Conservation (phyloP, 2,888 invertebrate species). For the Electrophaes corylata region DNA sequence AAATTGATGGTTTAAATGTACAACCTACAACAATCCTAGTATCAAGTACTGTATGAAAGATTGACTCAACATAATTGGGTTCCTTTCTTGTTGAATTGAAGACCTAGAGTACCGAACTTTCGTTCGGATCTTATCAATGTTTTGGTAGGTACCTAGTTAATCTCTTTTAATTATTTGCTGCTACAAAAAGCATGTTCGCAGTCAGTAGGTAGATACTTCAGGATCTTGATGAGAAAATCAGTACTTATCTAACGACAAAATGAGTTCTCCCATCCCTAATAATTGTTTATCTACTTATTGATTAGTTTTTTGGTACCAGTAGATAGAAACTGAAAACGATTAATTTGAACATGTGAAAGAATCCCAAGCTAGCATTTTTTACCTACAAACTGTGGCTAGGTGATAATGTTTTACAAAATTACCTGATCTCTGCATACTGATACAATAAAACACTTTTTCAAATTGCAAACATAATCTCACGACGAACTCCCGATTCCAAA, state of each 20-base stretch:
- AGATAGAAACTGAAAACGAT: slow-evolving; percentile 6
- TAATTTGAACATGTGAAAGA: slow-evolving; percentile 26
- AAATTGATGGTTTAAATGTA: too few species aligned
- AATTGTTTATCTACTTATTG: not conserved
- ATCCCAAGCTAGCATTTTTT: slow-evolving; percentile 34
- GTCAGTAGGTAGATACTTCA: too few species aligned
- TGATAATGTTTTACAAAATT: slow-evolving; percentile 4
- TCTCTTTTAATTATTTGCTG: too few species aligned
- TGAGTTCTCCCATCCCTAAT: not conserved
- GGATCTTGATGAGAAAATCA: not conserved
- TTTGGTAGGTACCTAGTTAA: too few species aligned
- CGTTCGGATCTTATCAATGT: too few species aligned
- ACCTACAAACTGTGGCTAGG: not conserved
- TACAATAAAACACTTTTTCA: slow-evolving; percentile 58
- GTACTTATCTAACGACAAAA: not conserved
- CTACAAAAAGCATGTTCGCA: too few species aligned
- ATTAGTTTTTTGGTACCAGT: not conserved
- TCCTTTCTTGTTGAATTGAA: too few species aligned
- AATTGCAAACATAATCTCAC: slow-evolving; percentile 73
- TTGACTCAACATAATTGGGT: too few species aligned
- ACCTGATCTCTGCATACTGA: slow-evolving; percentile 48
- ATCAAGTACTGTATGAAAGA: too few species aligned
- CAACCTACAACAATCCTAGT: too few species aligned
- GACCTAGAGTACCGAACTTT: too few species aligned
- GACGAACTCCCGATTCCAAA: slow-evolving; percentile 54